Evolutionary conservation across 53 echinoderm and acorn worm genomes (phyloP).

Genomic region (Echinometra lucunter): DNA sequence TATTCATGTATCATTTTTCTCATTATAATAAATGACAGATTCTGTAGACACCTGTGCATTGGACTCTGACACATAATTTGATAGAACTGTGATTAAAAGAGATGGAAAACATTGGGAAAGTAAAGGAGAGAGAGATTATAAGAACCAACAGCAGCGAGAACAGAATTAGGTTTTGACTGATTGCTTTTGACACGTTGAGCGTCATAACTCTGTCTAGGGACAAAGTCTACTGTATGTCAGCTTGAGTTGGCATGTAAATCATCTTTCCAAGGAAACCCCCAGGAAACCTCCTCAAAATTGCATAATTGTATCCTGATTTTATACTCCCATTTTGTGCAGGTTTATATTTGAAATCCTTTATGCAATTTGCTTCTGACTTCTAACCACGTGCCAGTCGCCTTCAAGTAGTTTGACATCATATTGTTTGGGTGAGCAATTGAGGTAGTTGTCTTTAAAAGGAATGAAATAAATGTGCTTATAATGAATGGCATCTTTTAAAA

Average conservation of each 20-base stretch:
- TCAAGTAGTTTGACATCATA: background rate
- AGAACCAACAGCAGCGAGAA: background rate
- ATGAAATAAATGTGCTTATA: background rate
- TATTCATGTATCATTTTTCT: background rate
- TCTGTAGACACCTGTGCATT: background rate
- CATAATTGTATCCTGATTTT: conserved; percentile 44
- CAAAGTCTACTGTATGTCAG: conserved; percentile 40
- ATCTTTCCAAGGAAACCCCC: conserved; percentile 8
- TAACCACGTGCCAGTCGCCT: background rate
- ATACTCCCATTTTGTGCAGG: conserved; percentile 6
- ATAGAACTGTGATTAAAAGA: background rate
- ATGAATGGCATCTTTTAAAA: background rate
- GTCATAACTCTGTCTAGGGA: conserved; percentile 50
- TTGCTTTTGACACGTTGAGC: conserved; percentile 8
- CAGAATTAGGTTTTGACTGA: conserved; percentile 49
- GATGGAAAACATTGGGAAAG: background rate
- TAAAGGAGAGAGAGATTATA: background rate
- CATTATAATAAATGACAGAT: background rate
- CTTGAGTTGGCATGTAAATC: conserved; percentile 23
- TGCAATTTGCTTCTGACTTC: background rate
- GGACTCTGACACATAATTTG: background rate
- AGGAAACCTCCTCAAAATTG: conserved; percentile 49
- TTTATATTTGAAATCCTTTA: conserved; percentile 30
- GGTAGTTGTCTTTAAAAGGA: background rate
- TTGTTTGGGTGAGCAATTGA: background rate